Percentiles rank a stretch among this genome's conserved stretches.
Conservation (phyloP, 30 jellyfish, hydroid and myxozoan genomes). For the Morbakka virulenta region DNA sequence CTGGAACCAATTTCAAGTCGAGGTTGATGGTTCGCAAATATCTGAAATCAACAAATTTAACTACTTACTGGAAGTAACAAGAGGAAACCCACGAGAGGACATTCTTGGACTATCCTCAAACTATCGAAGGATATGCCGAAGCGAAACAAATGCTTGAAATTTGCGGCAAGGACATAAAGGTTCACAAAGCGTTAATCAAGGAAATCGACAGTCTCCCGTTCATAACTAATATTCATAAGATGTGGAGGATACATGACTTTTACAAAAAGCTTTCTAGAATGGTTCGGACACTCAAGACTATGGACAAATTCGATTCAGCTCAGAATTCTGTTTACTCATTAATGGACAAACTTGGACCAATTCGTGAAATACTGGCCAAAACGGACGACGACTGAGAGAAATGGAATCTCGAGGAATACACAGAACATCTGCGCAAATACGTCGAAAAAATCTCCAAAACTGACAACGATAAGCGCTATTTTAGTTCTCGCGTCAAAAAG, state of each 20-base stretch:
- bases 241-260: no score
- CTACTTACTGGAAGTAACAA: conserved; percentile 37
- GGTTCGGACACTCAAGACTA: no score
- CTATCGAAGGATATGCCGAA: no score
- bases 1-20: conserved; percentile 53
- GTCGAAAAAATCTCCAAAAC: neutral
- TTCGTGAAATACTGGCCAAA: conserved; percentile 2
- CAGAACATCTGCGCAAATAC: neutral
- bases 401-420: neutral
- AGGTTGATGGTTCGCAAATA: conserved; percentile 30
- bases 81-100: conserved; percentile 62
- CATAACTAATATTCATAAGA: no score
- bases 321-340: conserved; percentile 3
- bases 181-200: no score
- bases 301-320: conserved; percentile 16
- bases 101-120: no score
- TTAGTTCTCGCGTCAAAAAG: no score
- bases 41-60: conserved; percentile 55
- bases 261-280: no score
- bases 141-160: no score
- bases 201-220: no score
- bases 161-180: no score
- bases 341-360: conserved; percentile 21
- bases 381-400: neutral
- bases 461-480: no score